Evolutionary conservation across 1,140 invertebrate species (phyloP), one percentile per base, ranked within the genome.

Genomic region (Drosophila sechellia): DNA sequence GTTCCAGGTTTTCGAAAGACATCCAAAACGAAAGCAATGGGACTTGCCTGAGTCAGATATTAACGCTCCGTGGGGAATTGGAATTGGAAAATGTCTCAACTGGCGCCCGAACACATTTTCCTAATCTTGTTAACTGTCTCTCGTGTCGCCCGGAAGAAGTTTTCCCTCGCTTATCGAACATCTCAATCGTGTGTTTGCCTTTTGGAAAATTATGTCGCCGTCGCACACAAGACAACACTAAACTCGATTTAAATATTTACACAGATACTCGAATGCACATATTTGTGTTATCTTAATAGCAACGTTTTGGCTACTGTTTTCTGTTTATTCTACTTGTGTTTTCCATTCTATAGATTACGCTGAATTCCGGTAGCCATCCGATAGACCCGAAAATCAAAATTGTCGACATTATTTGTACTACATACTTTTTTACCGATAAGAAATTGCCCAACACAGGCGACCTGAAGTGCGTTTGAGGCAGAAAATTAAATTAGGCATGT

Each of bases 221-320:
- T 56, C 43, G 61, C 45, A 79, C 48, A 70, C 52, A 59, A 76
- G 53, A 42, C 48, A 53, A 53, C 56, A 20, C 45, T 20, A 25
- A 42, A 40, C 34, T 39, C 72, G 72, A 85, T 86, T 87, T 78
- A 85, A 85, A 85, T 87, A 85, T 85, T 85, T 87, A 87, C 81
- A 63, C 74, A 78, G 79, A 78, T 43, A 69, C 22, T 60, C 70
- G 81, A 78, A 87, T 53, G 48, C 58, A 80, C 52, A 60, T 78
- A 85, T 86, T 81, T 81, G 68, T 60, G 50, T 71, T 74, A 69
- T 61, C 69, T 81, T 75, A 87, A 78, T 78, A 75, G 68, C 63
- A 74, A 75, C 60, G 63, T 85, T 85, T 85, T 86, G 68, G 81
- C 81, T 87, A 85, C 81, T 81, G 81, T 71, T 86, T 79, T 63